Percentiles rank a stretch among this genome's conserved stretches.
Evolutionary conservation across 1,140 invertebrate species (phyloP).

Genomic region (Apis florea): DNA sequence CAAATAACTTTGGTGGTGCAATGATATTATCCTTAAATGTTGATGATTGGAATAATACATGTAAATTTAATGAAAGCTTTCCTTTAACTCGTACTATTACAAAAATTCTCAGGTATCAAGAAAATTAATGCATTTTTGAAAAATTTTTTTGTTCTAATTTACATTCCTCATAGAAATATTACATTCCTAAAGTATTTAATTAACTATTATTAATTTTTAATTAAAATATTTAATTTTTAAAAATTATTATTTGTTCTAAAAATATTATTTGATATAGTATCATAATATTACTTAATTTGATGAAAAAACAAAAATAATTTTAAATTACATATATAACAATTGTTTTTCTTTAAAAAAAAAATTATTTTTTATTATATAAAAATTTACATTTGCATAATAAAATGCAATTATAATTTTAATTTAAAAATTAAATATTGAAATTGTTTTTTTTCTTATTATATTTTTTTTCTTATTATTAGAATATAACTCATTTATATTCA

Average conservation of each 20-base stretch:
- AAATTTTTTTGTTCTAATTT: neutral
- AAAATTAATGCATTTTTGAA: neutral
- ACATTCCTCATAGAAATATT: constrained; percentile 17
- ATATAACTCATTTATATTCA: neutral
- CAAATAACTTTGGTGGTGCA: constrained; percentile 84
- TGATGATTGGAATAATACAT: constrained; percentile 84
- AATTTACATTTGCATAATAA: neutral
- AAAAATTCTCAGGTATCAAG: constrained; percentile 33
- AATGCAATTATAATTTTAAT: constrained; percentile 32
- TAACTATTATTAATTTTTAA: neutral
- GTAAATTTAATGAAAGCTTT: constrained; percentile 71
- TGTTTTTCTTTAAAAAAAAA: neutral
- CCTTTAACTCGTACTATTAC: constrained; percentile 68
- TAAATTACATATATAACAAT: neutral
- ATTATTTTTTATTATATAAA: neutral
- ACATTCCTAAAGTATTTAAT: neutral
- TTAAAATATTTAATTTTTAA: neutral
- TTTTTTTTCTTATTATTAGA: constrained; percentile 17
- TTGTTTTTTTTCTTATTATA: constrained; percentile 14
- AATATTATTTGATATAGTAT: neutral
- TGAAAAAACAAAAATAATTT: neutral
- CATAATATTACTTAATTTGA: too few relatives aligned
- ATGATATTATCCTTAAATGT: constrained; percentile 90
- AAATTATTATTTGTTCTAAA: neutral
- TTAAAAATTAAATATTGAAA: neutral